Percentiles rank a stretch among this genome's conserved stretches.
Evolutionary conservation across 2,797 vertebrate genomes (phyloP).

Genomic region (Ataeniobius toweri): DNA sequence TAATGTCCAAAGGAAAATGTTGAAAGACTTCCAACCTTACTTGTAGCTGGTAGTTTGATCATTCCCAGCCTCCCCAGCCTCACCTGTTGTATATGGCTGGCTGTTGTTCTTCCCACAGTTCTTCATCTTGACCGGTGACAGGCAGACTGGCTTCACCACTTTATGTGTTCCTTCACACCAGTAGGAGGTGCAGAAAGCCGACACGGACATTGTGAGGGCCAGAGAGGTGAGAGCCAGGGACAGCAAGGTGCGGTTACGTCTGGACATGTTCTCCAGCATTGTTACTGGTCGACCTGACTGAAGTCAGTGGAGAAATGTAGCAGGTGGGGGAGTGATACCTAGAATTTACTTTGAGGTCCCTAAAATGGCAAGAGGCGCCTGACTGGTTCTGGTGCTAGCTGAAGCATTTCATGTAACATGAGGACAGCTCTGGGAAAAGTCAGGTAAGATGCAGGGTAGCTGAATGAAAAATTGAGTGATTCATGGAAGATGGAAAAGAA

Average conservation of each 20-base stretch:
- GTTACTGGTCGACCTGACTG: not conserved
- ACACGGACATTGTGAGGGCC: conserved; percentile 79
- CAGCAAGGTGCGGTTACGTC: conserved; percentile 76
- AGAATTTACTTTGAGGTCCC: not conserved
- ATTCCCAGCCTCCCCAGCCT: conserved; percentile 2
- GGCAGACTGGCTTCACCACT: conserved; percentile 83
- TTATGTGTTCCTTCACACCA: conserved; percentile 83
- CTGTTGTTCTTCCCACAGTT: conserved; percentile 80
- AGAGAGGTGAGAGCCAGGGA: conserved; percentile 78
- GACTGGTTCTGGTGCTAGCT: not conserved
- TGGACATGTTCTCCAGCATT: conserved; percentile 77
- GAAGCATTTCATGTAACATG: not conserved
- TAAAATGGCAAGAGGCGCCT: not conserved
- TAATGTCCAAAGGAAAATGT: not conserved
- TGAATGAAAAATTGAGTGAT: not conserved
- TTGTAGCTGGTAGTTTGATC: not conserved
- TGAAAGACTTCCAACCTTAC: not conserved
- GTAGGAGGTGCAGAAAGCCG: conserved; percentile 82
- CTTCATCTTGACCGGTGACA: conserved; percentile 82
- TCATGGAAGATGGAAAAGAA: conserved; percentile 17
- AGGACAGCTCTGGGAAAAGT: not conserved
- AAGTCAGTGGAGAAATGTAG: not conserved
- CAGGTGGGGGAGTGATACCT: not conserved
- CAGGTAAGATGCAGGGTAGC: not conserved
- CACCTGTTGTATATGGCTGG: conserved; percentile 77